Evolutionary conservation across 2,113 vertebrate genomes (phyloP).

Genomic region (Plotosus lineatus): DNA sequence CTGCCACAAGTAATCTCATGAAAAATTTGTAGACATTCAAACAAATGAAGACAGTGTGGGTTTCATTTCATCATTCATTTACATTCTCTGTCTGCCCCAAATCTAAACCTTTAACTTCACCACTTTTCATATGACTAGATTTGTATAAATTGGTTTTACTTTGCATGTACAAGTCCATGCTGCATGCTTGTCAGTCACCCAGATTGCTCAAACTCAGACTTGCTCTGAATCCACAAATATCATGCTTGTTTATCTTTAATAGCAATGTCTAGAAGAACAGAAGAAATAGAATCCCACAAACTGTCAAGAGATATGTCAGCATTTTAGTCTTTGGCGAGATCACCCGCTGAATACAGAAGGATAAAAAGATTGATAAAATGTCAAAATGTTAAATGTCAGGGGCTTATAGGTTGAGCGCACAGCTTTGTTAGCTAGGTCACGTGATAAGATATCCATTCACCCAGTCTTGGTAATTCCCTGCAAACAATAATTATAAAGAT

Average conservation of each 20-base stretch:
- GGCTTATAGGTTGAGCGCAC: neutral
- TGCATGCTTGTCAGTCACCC: neutral
- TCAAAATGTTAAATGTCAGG: conserved; percentile 17
- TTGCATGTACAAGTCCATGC: neutral
- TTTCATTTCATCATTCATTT: neutral
- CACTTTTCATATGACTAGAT: neutral
- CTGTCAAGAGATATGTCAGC: conserved; percentile 22
- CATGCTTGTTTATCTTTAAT: conserved; percentile 30
- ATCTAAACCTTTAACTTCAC: neutral
- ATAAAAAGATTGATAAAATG: conserved; percentile 8
- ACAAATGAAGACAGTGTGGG: neutral
- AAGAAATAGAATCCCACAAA: neutral
- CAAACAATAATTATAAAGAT: neutral
- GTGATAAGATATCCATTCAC: conserved; percentile 7
- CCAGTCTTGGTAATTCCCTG: neutral
- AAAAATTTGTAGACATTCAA: neutral
- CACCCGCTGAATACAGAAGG: neutral
- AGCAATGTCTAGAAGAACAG: conserved; percentile 1
- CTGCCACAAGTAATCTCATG: neutral
- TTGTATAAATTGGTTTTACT: neutral
- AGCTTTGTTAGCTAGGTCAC: neutral
- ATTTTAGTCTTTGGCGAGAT: neutral
- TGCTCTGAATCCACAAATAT: conserved; percentile 25
- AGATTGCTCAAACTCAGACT: conserved; percentile 4
- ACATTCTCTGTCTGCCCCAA: neutral